Percentiles rank a stretch among this genome's conserved stretches.
phyloP scores from a whole-genome alignment of 2,113 vertebrate genomes.

The Probosciger aterrimus region DNA sequence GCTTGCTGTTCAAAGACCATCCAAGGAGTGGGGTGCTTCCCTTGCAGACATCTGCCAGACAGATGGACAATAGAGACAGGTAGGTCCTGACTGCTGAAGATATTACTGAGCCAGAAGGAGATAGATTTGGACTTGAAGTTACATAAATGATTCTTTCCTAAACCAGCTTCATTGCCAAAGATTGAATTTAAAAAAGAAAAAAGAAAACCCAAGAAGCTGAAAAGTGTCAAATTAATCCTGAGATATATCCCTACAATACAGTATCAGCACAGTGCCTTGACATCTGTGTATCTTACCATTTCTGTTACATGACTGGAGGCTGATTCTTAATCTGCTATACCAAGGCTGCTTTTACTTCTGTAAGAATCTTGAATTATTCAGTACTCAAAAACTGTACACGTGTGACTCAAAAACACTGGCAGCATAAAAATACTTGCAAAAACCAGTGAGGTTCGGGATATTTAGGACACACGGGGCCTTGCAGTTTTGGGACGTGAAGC shows the following conservation, averaged over 20 bases:
- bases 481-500: not conserved
- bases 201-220: not conserved
- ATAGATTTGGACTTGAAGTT: not conserved
- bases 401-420: not conserved
- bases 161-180: not conserved
- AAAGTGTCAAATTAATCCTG: not conserved
- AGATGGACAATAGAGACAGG: not conserved
- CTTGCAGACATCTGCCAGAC: not conserved
- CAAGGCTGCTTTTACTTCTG: not conserved
- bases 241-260: not conserved
- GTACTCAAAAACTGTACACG: not conserved
- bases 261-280: not conserved
- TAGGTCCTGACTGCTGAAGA: not conserved
- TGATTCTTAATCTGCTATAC: not conserved
- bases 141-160: not conserved
- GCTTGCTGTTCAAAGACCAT: not conserved
- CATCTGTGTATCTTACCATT: not conserved
- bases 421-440: not conserved
- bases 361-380: not conserved
- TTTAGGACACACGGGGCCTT: not conserved
- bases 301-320: not conserved
- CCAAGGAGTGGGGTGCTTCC: not conserved
- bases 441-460: not conserved
- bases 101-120: not conserved
- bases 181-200: not conserved